Percentiles rank a stretch among this genome's conserved stretches.
Evolutionary conservation across 2,888 invertebrate genomes (phyloP).

Genomic region (Mellilla xanthometata): DNA sequence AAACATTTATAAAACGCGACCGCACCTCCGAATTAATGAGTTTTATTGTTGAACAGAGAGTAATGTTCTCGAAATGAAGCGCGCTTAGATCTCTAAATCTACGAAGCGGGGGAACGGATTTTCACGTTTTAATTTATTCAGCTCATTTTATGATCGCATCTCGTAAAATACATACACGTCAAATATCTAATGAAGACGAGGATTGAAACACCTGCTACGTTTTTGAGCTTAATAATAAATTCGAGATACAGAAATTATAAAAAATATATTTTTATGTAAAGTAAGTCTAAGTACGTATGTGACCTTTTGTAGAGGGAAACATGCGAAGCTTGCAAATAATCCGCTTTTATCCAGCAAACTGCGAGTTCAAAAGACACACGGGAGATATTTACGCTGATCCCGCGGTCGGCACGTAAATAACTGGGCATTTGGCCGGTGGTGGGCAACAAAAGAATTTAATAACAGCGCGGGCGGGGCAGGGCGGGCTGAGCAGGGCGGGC

Average conservation of each 20-base stretch:
- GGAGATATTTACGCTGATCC: conserved; percentile 68
- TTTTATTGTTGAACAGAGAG: conserved; percentile 77
- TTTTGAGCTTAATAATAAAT: conserved; percentile 45
- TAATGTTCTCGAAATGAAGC: conserved; percentile 71
- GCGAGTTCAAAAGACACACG: conserved; percentile 62
- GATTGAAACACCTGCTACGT: conserved; percentile 57
- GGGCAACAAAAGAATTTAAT: conserved; percentile 79
- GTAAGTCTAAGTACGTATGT: too few relatives aligned
- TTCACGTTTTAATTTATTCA: conserved; percentile 62
- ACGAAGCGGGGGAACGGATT: conserved; percentile 45
- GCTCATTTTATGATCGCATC: conserved; percentile 57
- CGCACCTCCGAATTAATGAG: conserved; percentile 77
- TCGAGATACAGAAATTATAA: too few relatives aligned
- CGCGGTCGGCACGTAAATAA: conserved; percentile 62
- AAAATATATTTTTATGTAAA: too few relatives aligned
- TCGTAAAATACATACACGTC: conserved; percentile 39
- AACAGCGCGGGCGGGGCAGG: conserved; percentile 54
- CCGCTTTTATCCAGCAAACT: conserved; percentile 52
- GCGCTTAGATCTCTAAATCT: conserved; percentile 59
- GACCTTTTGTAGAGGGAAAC: conserved; percentile 28
- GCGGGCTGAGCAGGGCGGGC: conserved; percentile 41
- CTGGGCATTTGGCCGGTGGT: conserved; percentile 60
- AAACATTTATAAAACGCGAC: conserved; percentile 80
- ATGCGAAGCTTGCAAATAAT: conserved; percentile 54
- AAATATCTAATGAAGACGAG: conserved; percentile 39